Base-by-base conservation (phyloP, 2,113 vertebrate species). In the Semicossyphus pulcher region DNA sequence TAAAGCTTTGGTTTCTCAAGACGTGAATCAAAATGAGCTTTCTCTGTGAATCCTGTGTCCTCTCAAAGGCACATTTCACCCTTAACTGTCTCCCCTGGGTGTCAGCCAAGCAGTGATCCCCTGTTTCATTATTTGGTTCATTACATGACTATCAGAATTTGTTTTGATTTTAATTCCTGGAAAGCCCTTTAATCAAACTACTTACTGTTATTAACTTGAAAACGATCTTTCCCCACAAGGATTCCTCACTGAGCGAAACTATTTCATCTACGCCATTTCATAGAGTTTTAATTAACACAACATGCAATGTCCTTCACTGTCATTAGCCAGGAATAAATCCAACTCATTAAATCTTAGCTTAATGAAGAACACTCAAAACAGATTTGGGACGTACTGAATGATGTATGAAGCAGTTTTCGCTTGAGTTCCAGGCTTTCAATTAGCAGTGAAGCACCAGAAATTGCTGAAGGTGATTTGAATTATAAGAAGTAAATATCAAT, bases 271-370 rank as follows among this genome's bases (percentile, higher is more conserved):
- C 59, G 71, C 12, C 62, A 69, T 82, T 81, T 80, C 52, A 51
- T 42, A 39, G 66, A 60, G 41, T 75, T 85, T 82, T 90, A 88
- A 90, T 87, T 80, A 88, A 66, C 60, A 53, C 56, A 78, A 63
- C 61, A 72, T 61, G 56, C 60, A 25, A 56, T 59, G 80, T 85
- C 84, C 71, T 82, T 81, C 62, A 74, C 56, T 68, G 71, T 79
- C 86, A 84, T 90, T 80, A 85, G 59, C 39, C 2, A 64, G 63
- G 63, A 85, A 80, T 78, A 71, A 51, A 78, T 78, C 31, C 45
- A 64, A 81, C 58, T 77, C 41, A 71, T 84, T 83, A 74, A 73
- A 64, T 78, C 36, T 47, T 1, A 1, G 59, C 52, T 78, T 61
- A 76, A 79, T 83, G 72, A 74, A 81, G 18, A 90, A 76, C 31